A percentile compares a stretch with the other conserved stretches of the same genome.
phyloP scores from a whole-genome alignment of 2,888 invertebrate genomes.

The Ophion obscuratus region DNA sequence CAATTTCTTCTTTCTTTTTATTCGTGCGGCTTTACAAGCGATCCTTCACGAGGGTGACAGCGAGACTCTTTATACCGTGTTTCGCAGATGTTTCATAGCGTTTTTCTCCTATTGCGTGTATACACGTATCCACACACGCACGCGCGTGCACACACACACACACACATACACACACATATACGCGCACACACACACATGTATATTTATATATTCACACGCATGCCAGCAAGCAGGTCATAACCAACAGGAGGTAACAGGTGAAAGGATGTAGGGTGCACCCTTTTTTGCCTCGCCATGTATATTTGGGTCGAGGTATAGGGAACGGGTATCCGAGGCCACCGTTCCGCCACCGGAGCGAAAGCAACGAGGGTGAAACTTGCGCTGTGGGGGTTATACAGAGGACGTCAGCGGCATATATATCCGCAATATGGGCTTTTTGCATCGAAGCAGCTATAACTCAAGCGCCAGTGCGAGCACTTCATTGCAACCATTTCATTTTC shows the following conservation, averaged over 20 bases:
- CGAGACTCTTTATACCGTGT: background rate
- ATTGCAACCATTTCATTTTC: slow-evolving; percentile 67
- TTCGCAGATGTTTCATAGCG: slow-evolving; percentile 3
- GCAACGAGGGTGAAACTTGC: slow-evolving; percentile 40
- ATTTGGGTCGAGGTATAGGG: background rate
- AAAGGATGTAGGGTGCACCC: background rate
- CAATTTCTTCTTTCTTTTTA: background rate
- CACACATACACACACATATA: background rate
- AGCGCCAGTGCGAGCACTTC: slow-evolving; percentile 62
- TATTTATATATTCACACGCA: background rate
- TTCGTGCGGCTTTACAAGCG: slow-evolving; percentile 10
- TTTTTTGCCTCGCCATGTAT: background rate
- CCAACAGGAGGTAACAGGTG: background rate
- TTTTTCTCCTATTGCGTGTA: slow-evolving; percentile 11
- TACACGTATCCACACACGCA: background rate
- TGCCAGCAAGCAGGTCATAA: background rate
- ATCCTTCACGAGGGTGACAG: background rate
- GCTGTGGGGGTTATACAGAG: slow-evolving; percentile 39
- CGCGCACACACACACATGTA: background rate
- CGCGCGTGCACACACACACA: background rate
- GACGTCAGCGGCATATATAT: slow-evolving; percentile 48
- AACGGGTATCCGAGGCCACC: slow-evolving; percentile 16
- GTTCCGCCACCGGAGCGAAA: background rate
- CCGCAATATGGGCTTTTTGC: slow-evolving; percentile 65
- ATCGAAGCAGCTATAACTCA: slow-evolving; percentile 60